Conservation (phyloP, 2,888 invertebrate genomes). For the Harpalus rufipes region DNA sequence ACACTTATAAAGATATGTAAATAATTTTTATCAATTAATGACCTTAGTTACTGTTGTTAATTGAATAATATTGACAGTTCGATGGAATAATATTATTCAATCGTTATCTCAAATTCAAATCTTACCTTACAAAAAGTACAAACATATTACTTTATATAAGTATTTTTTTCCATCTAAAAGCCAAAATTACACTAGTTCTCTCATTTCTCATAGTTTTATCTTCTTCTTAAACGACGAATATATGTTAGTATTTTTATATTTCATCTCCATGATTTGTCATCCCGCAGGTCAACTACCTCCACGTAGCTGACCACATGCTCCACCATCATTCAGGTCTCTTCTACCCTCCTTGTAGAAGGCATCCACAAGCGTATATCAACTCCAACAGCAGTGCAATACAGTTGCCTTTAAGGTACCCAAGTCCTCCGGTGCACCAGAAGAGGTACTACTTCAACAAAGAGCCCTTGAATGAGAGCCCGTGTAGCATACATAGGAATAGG, state of each 20-base stretch:
- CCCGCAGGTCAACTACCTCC: constrained; percentile 71
- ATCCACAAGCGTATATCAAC: constrained; percentile 77
- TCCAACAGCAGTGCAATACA: constrained; percentile 76
- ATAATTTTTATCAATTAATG: too few species aligned
- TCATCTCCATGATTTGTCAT: constrained; percentile 60
- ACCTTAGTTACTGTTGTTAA: too few species aligned
- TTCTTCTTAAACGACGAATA: too few species aligned
- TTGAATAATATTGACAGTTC: too few species aligned
- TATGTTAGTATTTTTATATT: neutral
- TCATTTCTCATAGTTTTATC: too few species aligned
- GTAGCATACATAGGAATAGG: constrained; percentile 80
- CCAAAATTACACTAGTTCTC: too few species aligned
- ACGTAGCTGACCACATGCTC: constrained; percentile 72
- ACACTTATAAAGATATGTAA: too few species aligned
- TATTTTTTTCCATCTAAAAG: too few species aligned
- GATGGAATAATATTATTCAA: too few species aligned
- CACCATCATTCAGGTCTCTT: constrained; percentile 71
- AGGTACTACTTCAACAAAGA: constrained; percentile 84
- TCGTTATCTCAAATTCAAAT: too few species aligned
- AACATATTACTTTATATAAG: too few species aligned
- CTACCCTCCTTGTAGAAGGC: constrained; percentile 75
- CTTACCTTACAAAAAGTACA: too few species aligned
- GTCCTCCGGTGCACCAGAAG: constrained; percentile 78
- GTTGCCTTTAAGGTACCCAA: constrained; percentile 70
- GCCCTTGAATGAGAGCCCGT: constrained; percentile 77